phyloP scores from a whole-genome alignment of 1,140 invertebrate genomes.

The Penaeus indicus region DNA sequence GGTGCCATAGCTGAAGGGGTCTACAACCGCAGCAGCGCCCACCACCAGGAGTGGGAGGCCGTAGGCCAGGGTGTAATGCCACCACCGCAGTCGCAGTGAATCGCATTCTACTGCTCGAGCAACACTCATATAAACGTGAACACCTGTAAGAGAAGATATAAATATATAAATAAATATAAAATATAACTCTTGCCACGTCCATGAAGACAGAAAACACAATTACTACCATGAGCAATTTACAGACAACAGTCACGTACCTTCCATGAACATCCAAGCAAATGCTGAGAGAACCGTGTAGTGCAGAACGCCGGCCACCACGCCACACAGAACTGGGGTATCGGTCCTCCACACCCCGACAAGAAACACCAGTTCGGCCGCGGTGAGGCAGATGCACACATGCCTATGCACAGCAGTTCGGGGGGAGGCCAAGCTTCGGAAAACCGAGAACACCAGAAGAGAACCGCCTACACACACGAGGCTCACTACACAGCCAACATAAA shows the following conservation, averaged over 20 bases:
- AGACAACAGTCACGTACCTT: slow-evolving; percentile 76
- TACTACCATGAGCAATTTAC: no score
- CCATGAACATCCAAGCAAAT: slow-evolving; percentile 97
- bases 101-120: slow-evolving; percentile 94
- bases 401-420: slow-evolving; percentile 92
- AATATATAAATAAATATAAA: neutral
- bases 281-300: slow-evolving; percentile 96
- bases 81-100: slow-evolving; percentile 84
- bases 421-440: slow-evolving; percentile 85
- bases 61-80: slow-evolving; percentile 86
- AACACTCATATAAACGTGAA: slow-evolving; percentile 94
- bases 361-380: slow-evolving; percentile 93
- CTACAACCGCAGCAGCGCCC: slow-evolving; percentile 82
- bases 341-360: slow-evolving; percentile 91
- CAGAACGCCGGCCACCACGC: slow-evolving; percentile 88
- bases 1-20: slow-evolving; percentile 89
- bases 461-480: slow-evolving; percentile 86
- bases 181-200: neutral
- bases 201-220: neutral
- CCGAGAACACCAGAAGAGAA: slow-evolving; percentile 86
- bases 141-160: slow-evolving; percentile 76
- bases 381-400: slow-evolving; percentile 91
- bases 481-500: slow-evolving; percentile 87
- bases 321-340: slow-evolving; percentile 86
- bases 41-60: slow-evolving; percentile 83